Conservation (phyloP, 2,113 vertebrate species). For the Anseranas semipalmata region DNA sequence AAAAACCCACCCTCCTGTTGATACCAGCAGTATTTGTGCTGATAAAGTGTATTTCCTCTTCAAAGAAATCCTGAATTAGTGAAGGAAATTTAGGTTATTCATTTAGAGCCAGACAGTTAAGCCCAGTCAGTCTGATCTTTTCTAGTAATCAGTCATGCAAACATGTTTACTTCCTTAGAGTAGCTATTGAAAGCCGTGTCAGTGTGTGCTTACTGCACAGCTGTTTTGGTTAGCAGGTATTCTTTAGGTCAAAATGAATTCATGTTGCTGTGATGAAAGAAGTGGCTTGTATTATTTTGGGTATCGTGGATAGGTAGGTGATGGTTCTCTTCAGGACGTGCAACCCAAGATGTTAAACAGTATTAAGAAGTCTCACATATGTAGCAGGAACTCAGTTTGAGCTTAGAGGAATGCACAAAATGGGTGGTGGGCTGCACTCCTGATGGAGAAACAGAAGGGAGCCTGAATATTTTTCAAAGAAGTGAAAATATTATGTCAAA, state of each 20-base stretch:
- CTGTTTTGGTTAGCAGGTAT: not conserved
- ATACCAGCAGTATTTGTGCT: not conserved
- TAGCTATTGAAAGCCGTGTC: not conserved
- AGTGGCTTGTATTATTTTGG: not conserved
- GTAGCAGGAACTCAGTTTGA: not conserved
- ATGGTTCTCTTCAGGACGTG: not conserved
- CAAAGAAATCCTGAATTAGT: not conserved
- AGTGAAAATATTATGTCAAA: not conserved
- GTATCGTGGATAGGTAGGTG: not conserved
- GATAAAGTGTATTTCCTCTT: not conserved
- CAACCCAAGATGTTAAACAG: not conserved
- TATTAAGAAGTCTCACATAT: not conserved
- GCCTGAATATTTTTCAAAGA: not conserved
- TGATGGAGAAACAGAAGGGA: not conserved
- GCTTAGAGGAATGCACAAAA: not conserved
- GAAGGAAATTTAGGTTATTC: not conserved
- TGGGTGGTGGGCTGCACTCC: not conserved
- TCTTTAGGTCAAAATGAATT: not conserved
- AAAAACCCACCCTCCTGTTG: not conserved
- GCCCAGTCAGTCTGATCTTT: not conserved
- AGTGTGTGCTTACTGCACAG: not conserved
- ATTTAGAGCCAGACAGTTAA: not conserved
- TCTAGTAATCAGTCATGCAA: not conserved
- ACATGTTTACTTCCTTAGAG: not conserved
- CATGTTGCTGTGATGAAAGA: not conserved